These are phyloP conservation scores for Scylla paramamosain DNA, from an alignment of 1,140 invertebrate species.

Conservation along the genomic window DNA sequence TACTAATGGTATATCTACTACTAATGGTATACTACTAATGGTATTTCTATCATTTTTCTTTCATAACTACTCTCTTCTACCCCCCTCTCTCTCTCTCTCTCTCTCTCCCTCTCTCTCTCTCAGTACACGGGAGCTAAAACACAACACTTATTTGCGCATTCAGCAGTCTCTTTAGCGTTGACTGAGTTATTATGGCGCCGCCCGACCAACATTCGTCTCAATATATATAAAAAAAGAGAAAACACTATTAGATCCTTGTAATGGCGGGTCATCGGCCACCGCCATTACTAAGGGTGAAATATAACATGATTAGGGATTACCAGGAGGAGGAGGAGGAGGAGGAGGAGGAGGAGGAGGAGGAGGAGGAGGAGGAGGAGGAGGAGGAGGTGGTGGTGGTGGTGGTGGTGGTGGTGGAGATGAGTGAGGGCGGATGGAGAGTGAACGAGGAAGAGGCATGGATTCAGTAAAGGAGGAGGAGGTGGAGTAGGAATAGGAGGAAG, in stretches of 20 bases:
- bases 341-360: neutral
- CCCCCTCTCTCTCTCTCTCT: neutral
- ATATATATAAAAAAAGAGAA: neutral
- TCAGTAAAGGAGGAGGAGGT: neutral
- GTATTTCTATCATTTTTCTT: neutral
- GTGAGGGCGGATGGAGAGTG: neutral
- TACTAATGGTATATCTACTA: too few relatives aligned
- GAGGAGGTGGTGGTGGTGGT: neutral
- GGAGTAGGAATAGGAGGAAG: neutral
- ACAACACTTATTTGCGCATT: neutral
- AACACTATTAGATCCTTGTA: neutral
- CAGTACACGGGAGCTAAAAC: neutral
- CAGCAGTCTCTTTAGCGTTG: neutral
- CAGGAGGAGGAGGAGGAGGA: neutral
- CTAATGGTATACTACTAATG: too few relatives aligned
- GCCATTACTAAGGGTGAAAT: constrained; percentile 3
- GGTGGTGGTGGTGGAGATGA: constrained; percentile 1
- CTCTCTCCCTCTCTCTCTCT: neutral
- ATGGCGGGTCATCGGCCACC: neutral
- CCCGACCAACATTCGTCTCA: neutral
- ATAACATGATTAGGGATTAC: constrained; percentile 8
- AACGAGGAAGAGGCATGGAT: neutral
- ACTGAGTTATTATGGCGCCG: neutral
- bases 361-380: neutral
- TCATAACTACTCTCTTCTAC: too few relatives aligned